Evolutionary conservation across 2,113 vertebrate species (phyloP).

Genomic region (Tamias sibiricus): DNA sequence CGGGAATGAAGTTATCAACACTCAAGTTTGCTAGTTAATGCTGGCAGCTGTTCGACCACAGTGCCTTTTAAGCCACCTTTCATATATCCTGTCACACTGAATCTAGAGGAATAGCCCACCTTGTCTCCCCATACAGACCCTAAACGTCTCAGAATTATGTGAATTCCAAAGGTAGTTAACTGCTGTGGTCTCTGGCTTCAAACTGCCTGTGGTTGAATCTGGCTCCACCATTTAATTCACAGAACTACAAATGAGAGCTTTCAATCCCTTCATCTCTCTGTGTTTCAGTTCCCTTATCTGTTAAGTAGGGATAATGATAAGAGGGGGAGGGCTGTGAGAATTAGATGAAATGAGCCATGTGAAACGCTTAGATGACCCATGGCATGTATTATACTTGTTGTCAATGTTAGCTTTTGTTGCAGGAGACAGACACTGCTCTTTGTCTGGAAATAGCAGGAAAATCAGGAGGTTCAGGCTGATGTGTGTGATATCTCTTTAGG

Average conservation of each 20-base stretch:
- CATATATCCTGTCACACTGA: background rate
- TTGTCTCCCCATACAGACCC: background rate
- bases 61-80: background rate
- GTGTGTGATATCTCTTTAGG: background rate
- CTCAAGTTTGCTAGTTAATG: background rate
- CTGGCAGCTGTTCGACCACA: background rate
- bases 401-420: background rate
- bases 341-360: background rate
- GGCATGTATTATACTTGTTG: background rate
- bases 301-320: background rate
- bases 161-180: background rate
- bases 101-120: background rate
- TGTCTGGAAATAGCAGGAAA: conserved; percentile 40
- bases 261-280: background rate
- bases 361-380: background rate
- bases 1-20: background rate
- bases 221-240: background rate
- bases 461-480: background rate
- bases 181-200: background rate
- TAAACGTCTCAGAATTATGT: background rate
- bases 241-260: background rate
- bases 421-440: conserved; percentile 15
- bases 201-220: background rate
- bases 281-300: background rate
- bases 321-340: background rate